These are phyloP conservation scores for Linepithema humile DNA, from an alignment of 1,140 invertebrate species.

Conservation along the genomic window DNA sequence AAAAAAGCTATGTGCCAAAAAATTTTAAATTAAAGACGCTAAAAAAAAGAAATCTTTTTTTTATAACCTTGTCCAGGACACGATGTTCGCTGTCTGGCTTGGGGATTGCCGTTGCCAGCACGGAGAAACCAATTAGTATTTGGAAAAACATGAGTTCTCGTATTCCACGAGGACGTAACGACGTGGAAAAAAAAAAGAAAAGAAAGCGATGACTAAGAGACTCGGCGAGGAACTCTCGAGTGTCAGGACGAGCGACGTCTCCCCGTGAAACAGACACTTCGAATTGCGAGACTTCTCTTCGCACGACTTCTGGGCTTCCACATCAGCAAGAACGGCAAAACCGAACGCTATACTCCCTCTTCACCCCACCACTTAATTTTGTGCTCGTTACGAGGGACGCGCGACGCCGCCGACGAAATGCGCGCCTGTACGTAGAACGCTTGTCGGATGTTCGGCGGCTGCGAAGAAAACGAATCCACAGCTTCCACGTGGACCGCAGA, in stretches of 20 bases:
- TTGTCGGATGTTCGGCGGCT: background rate
- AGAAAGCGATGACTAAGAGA: background rate
- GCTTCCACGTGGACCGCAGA: conserved; percentile 27
- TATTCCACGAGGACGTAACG: conserved; percentile 34
- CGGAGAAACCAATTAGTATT: conserved; percentile 67
- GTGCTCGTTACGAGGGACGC: background rate
- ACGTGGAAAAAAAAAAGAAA: background rate
- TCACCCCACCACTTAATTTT: conserved; percentile 14
- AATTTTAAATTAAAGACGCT: conserved; percentile 5
- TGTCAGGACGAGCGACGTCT: background rate
- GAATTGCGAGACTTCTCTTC: background rate
- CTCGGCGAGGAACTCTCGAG: background rate
- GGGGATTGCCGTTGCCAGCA: conserved; percentile 84
- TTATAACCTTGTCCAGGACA: conserved; percentile 83
- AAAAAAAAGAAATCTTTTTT: conserved; percentile 8
- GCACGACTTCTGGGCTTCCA: conserved; percentile 3
- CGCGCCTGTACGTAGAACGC: background rate
- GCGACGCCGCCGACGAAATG: background rate
- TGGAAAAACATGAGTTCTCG: conserved; percentile 63
- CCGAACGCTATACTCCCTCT: background rate
- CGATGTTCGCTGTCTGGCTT: conserved; percentile 86
- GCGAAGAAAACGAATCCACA: conserved; percentile 11
- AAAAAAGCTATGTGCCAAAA: no score
- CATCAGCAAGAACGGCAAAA: conserved; percentile 32
- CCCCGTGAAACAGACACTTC: background rate